Conservation (phyloP, 2,797 vertebrate species). For the Chrysocyon brachyurus region DNA sequence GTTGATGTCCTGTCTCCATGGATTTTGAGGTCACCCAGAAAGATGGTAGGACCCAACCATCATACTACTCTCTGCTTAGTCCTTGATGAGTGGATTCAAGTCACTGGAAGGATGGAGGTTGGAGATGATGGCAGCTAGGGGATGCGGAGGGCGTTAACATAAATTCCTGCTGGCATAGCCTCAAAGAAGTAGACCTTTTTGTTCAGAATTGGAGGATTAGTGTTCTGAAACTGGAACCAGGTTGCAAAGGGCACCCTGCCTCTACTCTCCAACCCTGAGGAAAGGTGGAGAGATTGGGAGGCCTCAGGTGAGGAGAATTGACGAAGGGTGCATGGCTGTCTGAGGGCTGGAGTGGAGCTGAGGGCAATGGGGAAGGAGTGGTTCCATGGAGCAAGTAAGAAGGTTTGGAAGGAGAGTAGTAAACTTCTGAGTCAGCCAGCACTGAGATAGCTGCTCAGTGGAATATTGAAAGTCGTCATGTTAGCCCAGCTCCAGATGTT, state of each 20-base stretch:
- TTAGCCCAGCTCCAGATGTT: not conserved
- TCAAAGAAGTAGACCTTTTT: not conserved
- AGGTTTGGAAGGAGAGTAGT: not conserved
- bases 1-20: not conserved
- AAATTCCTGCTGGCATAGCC: not conserved
- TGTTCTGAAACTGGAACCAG: not conserved
- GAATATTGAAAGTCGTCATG: accelerated
- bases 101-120: not conserved
- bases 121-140: not conserved
- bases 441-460: not conserved
- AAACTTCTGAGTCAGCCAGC: not conserved
- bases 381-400: not conserved
- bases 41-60: not conserved
- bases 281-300: not conserved
- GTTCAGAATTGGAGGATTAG: not conserved
- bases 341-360: not conserved
- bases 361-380: not conserved
- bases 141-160: not conserved
- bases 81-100: not conserved
- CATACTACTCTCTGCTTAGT: not conserved
- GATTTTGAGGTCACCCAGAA: not conserved
- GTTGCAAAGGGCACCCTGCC: not conserved
- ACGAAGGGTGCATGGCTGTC: not conserved
- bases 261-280: not conserved
- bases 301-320: not conserved